phyloP scores from a whole-genome alignment of 2,888 invertebrate species.

The Myopa tessellatipennis region DNA sequence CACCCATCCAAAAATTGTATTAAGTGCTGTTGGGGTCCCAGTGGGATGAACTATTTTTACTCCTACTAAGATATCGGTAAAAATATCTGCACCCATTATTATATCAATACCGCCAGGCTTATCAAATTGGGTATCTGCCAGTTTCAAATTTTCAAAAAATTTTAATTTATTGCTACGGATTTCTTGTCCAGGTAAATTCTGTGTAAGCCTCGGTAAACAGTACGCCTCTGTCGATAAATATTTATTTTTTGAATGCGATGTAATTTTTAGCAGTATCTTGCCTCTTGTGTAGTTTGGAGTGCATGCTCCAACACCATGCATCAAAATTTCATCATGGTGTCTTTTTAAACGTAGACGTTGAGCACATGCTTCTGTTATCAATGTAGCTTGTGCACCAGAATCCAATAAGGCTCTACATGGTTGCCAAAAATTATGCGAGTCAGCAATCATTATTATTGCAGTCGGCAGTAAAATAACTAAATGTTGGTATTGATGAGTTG shows the following conservation, averaged over 20 bases:
- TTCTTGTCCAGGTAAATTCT: no score
- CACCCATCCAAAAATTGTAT: conserved; percentile 44
- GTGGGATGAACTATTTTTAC: conserved; percentile 38
- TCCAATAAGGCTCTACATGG: conserved; percentile 43
- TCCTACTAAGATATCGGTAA: conserved; percentile 33
- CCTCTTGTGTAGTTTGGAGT: conserved; percentile 32
- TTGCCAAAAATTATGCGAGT: conserved; percentile 10
- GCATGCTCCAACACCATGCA: conserved; percentile 39
- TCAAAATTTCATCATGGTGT: conserved; percentile 33
- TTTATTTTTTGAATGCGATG: background rate
- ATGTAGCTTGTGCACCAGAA: conserved; percentile 41
- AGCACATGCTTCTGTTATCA: conserved; percentile 41
- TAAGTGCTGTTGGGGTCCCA: conserved; percentile 39
- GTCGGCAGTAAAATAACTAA: background rate
- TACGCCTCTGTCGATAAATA: background rate
- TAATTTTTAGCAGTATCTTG: conserved; percentile 27
- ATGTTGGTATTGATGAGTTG: background rate
- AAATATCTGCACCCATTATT: conserved; percentile 38
- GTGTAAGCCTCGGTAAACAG: conserved; percentile 5
- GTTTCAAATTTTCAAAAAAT: conserved; percentile 30
- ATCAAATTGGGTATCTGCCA: conserved; percentile 37
- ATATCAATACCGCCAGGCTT: conserved; percentile 34
- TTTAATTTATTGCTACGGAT: background rate
- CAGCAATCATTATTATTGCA: background rate
- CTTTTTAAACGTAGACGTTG: conserved; percentile 39